Evolutionary conservation across 2,888 invertebrate species (phyloP).

Genomic region (Leptogaster cylindrica): DNA sequence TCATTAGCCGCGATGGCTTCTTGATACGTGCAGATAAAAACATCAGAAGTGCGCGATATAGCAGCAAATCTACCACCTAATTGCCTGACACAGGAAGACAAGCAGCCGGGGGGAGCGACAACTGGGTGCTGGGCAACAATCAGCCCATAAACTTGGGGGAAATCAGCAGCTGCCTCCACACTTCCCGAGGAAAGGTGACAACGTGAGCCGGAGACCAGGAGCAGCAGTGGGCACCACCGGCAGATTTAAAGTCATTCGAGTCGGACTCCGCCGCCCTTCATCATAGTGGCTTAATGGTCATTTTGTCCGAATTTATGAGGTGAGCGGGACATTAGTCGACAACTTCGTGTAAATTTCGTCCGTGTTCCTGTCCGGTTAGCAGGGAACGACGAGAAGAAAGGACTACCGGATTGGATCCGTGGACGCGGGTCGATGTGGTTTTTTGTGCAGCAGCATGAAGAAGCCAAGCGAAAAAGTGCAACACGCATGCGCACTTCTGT

Average conservation of each 20-base stretch:
- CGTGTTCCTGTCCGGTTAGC: background rate
- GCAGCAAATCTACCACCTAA: slow-evolving; percentile 46
- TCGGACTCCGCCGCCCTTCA: slow-evolving; percentile 28
- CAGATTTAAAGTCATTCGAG: slow-evolving; percentile 34
- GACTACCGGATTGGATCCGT: background rate
- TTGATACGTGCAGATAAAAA: slow-evolving; percentile 44
- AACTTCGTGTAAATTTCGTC: slow-evolving; percentile 42
- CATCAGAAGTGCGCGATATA: slow-evolving; percentile 43
- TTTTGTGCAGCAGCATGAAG: background rate
- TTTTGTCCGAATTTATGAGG: slow-evolving; percentile 46
- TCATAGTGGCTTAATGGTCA: slow-evolving; percentile 25
- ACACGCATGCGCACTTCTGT: slow-evolving; percentile 19
- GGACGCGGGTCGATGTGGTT: background rate
- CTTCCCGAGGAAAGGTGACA: slow-evolving; percentile 34
- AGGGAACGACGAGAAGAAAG: background rate
- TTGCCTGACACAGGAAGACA: slow-evolving; percentile 45
- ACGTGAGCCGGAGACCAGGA: slow-evolving; percentile 5
- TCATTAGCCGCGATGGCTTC: slow-evolving; percentile 22
- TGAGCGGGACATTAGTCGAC: slow-evolving; percentile 45
- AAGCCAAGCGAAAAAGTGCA: background rate
- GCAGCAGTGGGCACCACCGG: slow-evolving; percentile 13
- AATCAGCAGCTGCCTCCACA: slow-evolving; percentile 29
- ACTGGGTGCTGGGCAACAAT: slow-evolving; percentile 23
- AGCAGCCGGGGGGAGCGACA: background rate
- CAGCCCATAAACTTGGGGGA: slow-evolving; percentile 41